phyloP scores from a whole-genome alignment of 2,888 invertebrate species.

The Atherix ibis region DNA sequence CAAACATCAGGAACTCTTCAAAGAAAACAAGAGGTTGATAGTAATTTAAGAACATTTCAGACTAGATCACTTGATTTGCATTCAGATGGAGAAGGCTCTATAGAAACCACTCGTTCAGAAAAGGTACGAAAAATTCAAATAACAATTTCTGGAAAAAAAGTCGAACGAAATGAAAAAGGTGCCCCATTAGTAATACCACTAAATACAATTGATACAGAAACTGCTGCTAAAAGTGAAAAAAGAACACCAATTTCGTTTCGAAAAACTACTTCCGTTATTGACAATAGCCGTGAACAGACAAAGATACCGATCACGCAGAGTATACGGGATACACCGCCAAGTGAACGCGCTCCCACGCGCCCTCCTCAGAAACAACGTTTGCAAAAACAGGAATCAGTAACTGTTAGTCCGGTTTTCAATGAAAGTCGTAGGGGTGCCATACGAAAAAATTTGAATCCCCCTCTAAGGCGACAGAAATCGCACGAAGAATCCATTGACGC shows the following conservation, averaged over 20 bases:
- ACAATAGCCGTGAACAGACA: constrained; percentile 17
- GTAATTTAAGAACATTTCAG: constrained; percentile 9
- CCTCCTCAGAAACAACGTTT: constrained; percentile 12
- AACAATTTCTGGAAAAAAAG: constrained; percentile 27
- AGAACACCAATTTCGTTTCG: constrained; percentile 9
- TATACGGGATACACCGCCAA: constrained; percentile 28
- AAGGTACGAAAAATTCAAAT: constrained; percentile 24
- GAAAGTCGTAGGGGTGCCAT: constrained; percentile 10
- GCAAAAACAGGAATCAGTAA: constrained; percentile 4
- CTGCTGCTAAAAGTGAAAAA: constrained; percentile 12
- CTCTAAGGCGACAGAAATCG: constrained; percentile 11
- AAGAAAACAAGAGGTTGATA: constrained; percentile 6
- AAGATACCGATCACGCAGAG: constrained; percentile 27
- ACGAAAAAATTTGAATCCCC: constrained; percentile 14
- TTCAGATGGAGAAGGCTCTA: constrained; percentile 3
- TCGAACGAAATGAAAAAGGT: constrained; percentile 16
- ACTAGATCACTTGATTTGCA: constrained; percentile 2
- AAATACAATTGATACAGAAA: constrained; percentile 6
- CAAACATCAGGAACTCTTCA: constrained; percentile 15
- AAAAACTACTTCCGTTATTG: constrained; percentile 9
- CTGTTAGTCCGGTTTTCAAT: constrained; percentile 15
- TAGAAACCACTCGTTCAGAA: constrained; percentile 15
- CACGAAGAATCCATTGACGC: constrained; percentile 12
- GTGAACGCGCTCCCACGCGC: constrained; percentile 27
- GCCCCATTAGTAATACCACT: constrained; percentile 3